Conservation (phyloP, 53 echinoderm and acorn worm species). For the Zoroaster sp. region DNA sequence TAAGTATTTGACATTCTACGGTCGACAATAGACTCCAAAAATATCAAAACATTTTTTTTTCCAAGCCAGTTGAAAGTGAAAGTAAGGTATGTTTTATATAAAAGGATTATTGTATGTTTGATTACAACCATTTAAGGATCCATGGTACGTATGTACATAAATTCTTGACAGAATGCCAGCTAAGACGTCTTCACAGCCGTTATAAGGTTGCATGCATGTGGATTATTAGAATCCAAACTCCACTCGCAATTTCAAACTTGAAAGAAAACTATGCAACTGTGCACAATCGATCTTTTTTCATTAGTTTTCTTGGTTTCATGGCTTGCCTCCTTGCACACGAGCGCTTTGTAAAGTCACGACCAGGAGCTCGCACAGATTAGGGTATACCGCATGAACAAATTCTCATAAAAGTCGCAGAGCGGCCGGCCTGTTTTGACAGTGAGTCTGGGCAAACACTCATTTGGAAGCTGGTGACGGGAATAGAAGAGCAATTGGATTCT, state of each 20-base stretch:
- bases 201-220: no score
- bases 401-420: conserved; percentile 50
- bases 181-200: no score
- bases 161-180: no score
- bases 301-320: not conserved
- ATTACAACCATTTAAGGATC: no score
- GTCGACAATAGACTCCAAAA: no score
- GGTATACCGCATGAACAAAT: conserved; percentile 23
- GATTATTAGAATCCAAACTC: not conserved
- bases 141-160: no score
- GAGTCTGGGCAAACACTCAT: conserved; percentile 46
- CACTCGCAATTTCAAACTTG: not conserved
- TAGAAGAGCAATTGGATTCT: conserved; percentile 24
- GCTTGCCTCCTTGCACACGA: not conserved
- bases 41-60: no score
- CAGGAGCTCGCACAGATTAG: not conserved
- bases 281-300: not conserved
- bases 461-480: conserved; percentile 32
- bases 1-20: no score
- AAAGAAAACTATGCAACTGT: not conserved
- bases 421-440: conserved; percentile 44
- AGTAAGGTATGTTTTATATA: no score
- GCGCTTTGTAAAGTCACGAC: conserved; percentile 15
- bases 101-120: no score
- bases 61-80: no score